These are phyloP conservation scores for Lophura nycthemera DNA, from an alignment of 2,113 vertebrate genomes.

Conservation along the genomic window DNA sequence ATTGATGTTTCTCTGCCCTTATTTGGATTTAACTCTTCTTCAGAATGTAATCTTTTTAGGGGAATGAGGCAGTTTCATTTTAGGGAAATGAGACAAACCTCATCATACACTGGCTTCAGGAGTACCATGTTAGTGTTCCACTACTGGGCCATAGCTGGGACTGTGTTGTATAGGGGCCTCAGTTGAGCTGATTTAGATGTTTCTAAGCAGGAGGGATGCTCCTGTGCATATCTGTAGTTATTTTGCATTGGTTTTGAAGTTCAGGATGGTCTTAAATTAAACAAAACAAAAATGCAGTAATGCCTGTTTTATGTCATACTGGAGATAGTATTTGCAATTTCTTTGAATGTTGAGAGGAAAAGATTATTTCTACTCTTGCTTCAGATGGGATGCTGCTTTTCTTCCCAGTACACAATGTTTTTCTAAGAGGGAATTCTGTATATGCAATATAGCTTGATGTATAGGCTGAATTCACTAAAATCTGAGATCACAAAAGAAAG, in stretches of 20 bases:
- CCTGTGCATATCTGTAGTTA: fast-evolving
- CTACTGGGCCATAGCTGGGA: neutral
- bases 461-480: neutral
- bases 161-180: neutral
- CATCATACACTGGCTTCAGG: neutral
- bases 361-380: neutral
- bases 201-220: neutral
- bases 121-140: neutral
- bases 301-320: neutral
- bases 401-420: neutral
- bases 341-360: neutral
- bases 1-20: neutral
- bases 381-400: neutral
- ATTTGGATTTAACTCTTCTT: neutral
- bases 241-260: neutral
- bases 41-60: neutral
- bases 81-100: neutral
- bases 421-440: neutral
- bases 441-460: neutral
- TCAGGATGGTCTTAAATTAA: neutral
- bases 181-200: neutral
- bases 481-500: neutral
- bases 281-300: neutral
- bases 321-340: neutral
- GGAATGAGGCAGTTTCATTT: neutral